Evolutionary conservation across 2,797 vertebrate genomes (phyloP).

Genomic region (Psittacula echo): DNA sequence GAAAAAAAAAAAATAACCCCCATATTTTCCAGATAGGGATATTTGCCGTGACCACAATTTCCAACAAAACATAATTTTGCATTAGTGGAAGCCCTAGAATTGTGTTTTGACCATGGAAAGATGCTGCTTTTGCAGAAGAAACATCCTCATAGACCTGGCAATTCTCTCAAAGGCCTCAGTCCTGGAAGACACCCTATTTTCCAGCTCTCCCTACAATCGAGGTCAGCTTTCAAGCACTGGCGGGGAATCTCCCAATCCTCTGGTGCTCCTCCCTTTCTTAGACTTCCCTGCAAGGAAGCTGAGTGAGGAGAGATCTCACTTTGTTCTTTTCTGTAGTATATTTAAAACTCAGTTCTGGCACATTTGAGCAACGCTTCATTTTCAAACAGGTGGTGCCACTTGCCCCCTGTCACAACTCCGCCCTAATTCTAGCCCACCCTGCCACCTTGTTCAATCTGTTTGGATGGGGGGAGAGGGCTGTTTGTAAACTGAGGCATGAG

Average conservation of each 20-base stretch:
- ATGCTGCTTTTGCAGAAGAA: neutral
- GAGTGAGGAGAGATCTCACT: neutral
- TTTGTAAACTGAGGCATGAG: slow-evolving; percentile 56
- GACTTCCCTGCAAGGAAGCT: neutral
- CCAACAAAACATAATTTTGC: neutral
- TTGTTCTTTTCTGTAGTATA: neutral
- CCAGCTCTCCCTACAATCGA: neutral
- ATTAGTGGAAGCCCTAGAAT: neutral
- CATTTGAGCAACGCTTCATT: neutral
- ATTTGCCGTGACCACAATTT: neutral
- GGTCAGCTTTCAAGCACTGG: fast-evolving
- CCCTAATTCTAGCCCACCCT: slow-evolving; percentile 50
- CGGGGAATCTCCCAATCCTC: neutral
- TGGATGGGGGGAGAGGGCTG: neutral
- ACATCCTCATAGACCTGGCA: fast-evolving
- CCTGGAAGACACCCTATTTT: neutral
- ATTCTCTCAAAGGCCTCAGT: neutral
- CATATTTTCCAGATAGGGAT: fast-evolving
- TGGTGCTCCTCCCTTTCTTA: neutral
- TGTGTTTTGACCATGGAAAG: neutral
- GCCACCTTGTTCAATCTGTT: neutral
- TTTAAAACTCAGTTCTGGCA: neutral
- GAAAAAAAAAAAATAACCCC: neutral
- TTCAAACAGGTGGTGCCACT: neutral
- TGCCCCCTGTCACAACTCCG: slow-evolving; percentile 8